phyloP scores from a whole-genome alignment of 2,888 invertebrate species.

The Diplazon laetatorius region DNA sequence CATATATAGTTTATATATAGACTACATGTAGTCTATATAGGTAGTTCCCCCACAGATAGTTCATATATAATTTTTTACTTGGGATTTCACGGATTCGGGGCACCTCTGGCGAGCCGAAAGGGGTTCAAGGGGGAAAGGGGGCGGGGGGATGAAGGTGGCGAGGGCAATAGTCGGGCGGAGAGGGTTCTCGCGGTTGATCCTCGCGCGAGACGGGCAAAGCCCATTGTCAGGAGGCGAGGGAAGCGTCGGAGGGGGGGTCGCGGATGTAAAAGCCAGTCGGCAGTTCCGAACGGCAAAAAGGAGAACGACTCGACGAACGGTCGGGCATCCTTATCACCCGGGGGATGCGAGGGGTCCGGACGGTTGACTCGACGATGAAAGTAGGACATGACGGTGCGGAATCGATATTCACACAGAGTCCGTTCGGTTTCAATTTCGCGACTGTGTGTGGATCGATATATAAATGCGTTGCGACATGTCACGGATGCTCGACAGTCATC shows the following conservation, averaged over 20 bases:
- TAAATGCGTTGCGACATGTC: conserved; percentile 40
- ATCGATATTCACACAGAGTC: conserved; percentile 78
- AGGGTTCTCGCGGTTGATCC: conserved; percentile 16
- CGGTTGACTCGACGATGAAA: conserved; percentile 73
- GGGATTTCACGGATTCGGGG: background rate
- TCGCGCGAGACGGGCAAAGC: conserved; percentile 36
- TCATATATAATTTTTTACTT: conserved; percentile 2
- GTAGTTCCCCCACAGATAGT: no score
- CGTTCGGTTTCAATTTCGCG: conserved; percentile 77
- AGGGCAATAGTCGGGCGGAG: background rate
- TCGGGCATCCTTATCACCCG: conserved; percentile 71
- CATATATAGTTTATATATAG: no score
- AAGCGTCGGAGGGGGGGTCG: background rate
- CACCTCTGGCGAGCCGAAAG: background rate
- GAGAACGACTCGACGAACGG: conserved; percentile 63
- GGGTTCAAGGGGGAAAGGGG: background rate
- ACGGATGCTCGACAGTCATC: background rate
- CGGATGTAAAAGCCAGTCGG: conserved; percentile 46
- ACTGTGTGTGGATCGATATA: conserved; percentile 72
- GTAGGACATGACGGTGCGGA: conserved; percentile 74
- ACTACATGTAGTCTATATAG: no score
- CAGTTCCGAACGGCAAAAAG: conserved; percentile 32
- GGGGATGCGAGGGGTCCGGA: no score
- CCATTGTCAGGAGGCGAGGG: background rate
- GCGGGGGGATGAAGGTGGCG: background rate